Base-by-base conservation (phyloP, 2,888 invertebrate genomes). In the Glyphotaelius pellucidus region DNA sequence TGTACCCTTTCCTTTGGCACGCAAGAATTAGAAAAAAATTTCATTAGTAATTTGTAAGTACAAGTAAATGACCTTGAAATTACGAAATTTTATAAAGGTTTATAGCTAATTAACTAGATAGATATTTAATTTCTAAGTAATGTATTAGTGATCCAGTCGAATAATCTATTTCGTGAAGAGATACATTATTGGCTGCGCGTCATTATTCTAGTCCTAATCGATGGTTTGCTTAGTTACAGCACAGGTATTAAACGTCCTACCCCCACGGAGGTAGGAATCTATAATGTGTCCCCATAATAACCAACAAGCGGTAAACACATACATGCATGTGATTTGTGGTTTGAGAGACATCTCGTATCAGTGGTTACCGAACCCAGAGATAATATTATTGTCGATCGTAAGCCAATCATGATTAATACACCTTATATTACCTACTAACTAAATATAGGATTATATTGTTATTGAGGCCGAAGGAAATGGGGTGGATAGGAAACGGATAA, bases 241-340 rank as follows among this genome's bases (percentile, higher is more conserved):
- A 47, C 3, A n/a, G 67, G 67, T 9, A 67, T 67, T n/a, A 67
- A 25, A 67, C 67, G 25, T 9, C 67, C 67, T 67, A n/a, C 25
- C 25, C 25, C 7, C 9, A n/a, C 4, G 19, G 81, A 81, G 15
- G 81, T 15, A 31, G 32, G 32, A 9, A 81, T 81, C 2, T 81
- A 30, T 81, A 67, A 67, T 67, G 67, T 67, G 67, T n/a, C 7
- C 67, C n/a, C 5, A 32, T 30, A 25, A 85, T n/a, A 86, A 38
- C 19, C 85, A n/a, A 86, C 42, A 86, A 42, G 85, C 14, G 42
- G 38, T 83, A 32, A 81, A 35, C 35, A 67, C 5, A 67, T 81
- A 85, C 47, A 3, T 86, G 47, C 85, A 38, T 30, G 85, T 86
- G 85, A 86, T 35, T 86, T 86, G 85, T 42, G 85, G 85, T 38